Conservation (phyloP, 1,140 invertebrate species). For the Aporrectodea caliginosa region DNA sequence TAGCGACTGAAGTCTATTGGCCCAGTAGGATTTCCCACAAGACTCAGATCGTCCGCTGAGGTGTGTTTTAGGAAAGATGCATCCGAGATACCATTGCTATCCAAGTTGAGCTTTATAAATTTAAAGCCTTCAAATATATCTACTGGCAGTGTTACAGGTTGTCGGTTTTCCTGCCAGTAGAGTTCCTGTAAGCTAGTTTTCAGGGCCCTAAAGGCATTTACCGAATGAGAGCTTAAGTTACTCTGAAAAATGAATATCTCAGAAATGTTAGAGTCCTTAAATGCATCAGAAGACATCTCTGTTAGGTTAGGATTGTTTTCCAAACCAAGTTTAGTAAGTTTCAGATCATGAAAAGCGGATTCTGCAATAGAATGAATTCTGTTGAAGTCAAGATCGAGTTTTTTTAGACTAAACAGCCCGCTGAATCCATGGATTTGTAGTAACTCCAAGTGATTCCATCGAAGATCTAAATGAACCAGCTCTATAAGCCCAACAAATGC, state of each 20-base stretch:
- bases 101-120: conserved; percentile 18
- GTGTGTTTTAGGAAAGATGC: conserved; percentile 12
- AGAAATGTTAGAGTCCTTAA: neutral
- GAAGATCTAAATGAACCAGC: conserved; percentile 5
- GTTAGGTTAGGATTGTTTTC: conserved; percentile 9
- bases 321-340: conserved; percentile 4
- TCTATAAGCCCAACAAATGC: conserved; percentile 16
- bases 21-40: conserved; percentile 20
- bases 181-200: conserved; percentile 11
- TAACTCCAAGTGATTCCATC: conserved; percentile 2
- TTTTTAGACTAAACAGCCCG: conserved; percentile 12
- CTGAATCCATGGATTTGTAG: conserved; percentile 8
- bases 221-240: neutral
- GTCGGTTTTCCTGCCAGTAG: neutral
- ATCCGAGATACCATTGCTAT: conserved; percentile 24
- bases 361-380: conserved; percentile 3
- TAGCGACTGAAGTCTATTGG: conserved; percentile 21
- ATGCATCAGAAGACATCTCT: conserved; percentile 17
- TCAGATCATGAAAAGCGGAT: conserved; percentile 15
- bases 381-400: conserved; percentile 8
- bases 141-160: neutral
- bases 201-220: neutral
- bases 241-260: conserved; percentile 13
- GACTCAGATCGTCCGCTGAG: conserved; percentile 1
- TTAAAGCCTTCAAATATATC: conserved; percentile 21